Percentiles rank a stretch among this genome's conserved stretches.
These are phyloP conservation scores for Etia nguti DNA, from an alignment of 2,113 vertebrate species.

Conservation along the genomic window DNA sequence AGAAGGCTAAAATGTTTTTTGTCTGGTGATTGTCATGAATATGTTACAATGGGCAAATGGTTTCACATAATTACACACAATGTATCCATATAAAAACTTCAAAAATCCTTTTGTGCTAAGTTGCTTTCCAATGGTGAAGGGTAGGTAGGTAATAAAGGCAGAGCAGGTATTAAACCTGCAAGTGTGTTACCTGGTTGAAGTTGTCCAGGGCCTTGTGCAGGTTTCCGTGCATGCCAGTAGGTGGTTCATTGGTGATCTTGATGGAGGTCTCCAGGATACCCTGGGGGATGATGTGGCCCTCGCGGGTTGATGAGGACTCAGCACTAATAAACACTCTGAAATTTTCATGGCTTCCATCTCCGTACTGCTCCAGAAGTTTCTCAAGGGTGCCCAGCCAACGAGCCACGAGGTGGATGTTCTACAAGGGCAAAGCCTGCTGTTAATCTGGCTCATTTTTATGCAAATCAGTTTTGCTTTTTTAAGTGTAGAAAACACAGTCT, in stretches of 20 bases:
- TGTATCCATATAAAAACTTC: neutral
- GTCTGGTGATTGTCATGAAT: neutral
- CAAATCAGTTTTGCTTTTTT: neutral
- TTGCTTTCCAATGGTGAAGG: neutral
- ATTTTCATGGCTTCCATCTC: slow-evolving; percentile 74
- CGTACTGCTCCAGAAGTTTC: slow-evolving; percentile 85
- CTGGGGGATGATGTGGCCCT: slow-evolving; percentile 87
- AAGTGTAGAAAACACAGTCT: neutral
- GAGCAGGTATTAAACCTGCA: neutral
- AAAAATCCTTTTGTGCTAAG: neutral
- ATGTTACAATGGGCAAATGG: neutral
- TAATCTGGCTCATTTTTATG: neutral
- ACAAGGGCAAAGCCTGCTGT: neutral
- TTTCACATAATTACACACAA: neutral
- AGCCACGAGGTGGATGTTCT: slow-evolving; percentile 95
- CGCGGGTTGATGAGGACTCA: slow-evolving; percentile 79
- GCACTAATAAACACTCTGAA: slow-evolving; percentile 91
- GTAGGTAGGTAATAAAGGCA: neutral
- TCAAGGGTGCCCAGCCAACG: slow-evolving; percentile 88
- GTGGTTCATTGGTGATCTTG: slow-evolving; percentile 92
- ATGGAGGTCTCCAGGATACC: slow-evolving; percentile 92
- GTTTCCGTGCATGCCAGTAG: slow-evolving; percentile 87
- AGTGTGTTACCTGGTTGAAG: slow-evolving; percentile 86
- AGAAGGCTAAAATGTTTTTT: neutral
- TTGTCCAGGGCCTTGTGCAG: slow-evolving; percentile 94